A percentile compares a stretch with the other conserved stretches of the same genome.
Conservation (phyloP, 2,113 vertebrate genomes). For the Orcinus orca region DNA sequence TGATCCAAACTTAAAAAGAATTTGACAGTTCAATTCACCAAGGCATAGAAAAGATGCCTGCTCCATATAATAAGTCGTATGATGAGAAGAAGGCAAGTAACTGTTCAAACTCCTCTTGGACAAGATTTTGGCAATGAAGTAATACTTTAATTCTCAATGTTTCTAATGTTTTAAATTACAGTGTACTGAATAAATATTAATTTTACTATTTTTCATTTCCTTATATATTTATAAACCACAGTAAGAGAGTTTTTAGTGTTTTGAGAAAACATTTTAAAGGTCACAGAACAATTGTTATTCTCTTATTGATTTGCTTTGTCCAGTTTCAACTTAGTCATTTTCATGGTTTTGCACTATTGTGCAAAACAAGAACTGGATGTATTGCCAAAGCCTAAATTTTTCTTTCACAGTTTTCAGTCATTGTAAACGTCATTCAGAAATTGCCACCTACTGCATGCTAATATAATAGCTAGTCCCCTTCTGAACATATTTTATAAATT, state of each 20-base stretch:
- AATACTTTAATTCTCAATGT: neutral
- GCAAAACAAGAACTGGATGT: neutral
- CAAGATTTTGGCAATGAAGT: neutral
- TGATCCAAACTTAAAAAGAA: neutral
- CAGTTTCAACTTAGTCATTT: neutral
- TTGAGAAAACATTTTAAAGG: neutral
- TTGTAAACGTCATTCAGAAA: neutral
- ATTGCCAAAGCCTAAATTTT: neutral
- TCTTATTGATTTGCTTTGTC: neutral
- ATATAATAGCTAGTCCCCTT: neutral
- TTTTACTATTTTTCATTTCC: neutral
- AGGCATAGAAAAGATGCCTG: neutral
- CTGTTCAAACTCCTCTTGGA: neutral
- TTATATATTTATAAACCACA: neutral
- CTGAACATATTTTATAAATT: neutral
- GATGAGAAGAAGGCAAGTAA: neutral
- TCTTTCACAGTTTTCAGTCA: neutral
- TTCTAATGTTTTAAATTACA: conserved; percentile 1
- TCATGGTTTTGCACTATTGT: neutral
- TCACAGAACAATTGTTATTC: neutral
- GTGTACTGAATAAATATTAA: neutral
- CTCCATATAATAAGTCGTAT: neutral
- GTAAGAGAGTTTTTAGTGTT: neutral
- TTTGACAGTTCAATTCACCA: neutral
- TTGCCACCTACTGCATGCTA: neutral